phyloP scores from a whole-genome alignment of 2,888 invertebrate genomes.

The Cyclophora punctaria region DNA sequence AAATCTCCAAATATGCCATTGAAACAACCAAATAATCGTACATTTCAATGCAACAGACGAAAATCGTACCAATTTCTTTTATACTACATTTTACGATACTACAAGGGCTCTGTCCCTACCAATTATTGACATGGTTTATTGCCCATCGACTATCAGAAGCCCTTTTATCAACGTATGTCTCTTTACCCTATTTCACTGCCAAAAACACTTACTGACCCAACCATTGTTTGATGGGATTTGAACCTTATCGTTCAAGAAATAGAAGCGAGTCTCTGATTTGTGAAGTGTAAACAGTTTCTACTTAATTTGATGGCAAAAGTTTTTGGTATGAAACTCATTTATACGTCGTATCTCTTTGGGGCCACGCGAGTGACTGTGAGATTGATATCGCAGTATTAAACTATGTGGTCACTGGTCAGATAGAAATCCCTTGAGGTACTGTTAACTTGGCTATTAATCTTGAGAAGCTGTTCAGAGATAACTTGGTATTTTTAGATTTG shows the following conservation, averaged over 20 bases:
- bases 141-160: conserved; percentile 47
- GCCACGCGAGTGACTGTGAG: conserved; percentile 40
- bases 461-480: conserved; percentile 1
- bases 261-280: background rate
- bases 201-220: conserved; percentile 11
- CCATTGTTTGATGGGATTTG: conserved; percentile 11
- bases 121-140: conserved; percentile 70
- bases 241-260: conserved; percentile 24
- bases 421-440: conserved; percentile 20
- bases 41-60: no score
- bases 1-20: no score
- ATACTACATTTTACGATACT: no score
- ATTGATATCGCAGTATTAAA: conserved; percentile 15
- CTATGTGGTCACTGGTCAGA: conserved; percentile 15
- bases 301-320: conserved; percentile 69
- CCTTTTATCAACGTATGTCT: conserved; percentile 64
- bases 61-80: no score
- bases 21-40: no score
- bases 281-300: conserved; percentile 33
- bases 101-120: conserved; percentile 40
- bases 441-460: conserved; percentile 36
- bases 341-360: conserved; percentile 44
- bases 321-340: conserved; percentile 61
- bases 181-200: conserved; percentile 24
- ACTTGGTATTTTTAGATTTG: no score